A percentile compares a stretch with the other conserved stretches of the same genome.
Conservation (phyloP, 2,888 invertebrate genomes). For the Calliphora vomitoria region DNA sequence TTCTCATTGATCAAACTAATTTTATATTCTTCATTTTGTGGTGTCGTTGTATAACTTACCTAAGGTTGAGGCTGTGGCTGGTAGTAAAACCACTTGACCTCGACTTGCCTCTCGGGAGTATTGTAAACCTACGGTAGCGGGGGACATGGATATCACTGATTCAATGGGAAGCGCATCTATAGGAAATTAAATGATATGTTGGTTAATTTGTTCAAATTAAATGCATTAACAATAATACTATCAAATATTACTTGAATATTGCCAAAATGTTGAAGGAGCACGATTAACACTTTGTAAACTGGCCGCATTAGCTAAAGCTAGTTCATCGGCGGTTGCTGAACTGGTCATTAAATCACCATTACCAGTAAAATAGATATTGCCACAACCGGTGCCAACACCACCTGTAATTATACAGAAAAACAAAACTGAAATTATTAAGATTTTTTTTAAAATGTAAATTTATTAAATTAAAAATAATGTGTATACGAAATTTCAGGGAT, state of each 20-base stretch:
- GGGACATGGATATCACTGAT: slow-evolving; percentile 90
- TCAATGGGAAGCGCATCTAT: slow-evolving; percentile 90
- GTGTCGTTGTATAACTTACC: slow-evolving; percentile 83
- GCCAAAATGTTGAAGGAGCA: slow-evolving; percentile 88
- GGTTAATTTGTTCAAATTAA: neutral
- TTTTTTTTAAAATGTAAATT: no score
- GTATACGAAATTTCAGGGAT: no score
- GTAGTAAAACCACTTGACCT: slow-evolving; percentile 92
- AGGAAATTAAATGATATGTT: neutral
- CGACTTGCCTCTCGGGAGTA: slow-evolving; percentile 93
- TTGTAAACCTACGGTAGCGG: slow-evolving; percentile 92
- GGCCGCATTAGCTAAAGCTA: slow-evolving; percentile 80
- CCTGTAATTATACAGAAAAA: slow-evolving; percentile 76
- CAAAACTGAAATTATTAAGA: neutral
- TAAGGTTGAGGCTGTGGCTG: slow-evolving; percentile 87
- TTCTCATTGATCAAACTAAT: neutral
- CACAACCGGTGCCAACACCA: slow-evolving; percentile 80
- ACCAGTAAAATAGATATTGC: slow-evolving; percentile 82
- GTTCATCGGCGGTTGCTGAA: slow-evolving; percentile 79
- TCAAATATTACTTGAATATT: slow-evolving; percentile 88
- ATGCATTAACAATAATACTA: neutral
- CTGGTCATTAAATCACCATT: slow-evolving; percentile 82
- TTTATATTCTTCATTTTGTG: neutral
- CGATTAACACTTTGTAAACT: slow-evolving; percentile 78
- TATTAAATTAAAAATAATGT: no score